Base-by-base conservation (phyloP, 2,888 invertebrate genomes). In the Cerastis leucographa region DNA sequence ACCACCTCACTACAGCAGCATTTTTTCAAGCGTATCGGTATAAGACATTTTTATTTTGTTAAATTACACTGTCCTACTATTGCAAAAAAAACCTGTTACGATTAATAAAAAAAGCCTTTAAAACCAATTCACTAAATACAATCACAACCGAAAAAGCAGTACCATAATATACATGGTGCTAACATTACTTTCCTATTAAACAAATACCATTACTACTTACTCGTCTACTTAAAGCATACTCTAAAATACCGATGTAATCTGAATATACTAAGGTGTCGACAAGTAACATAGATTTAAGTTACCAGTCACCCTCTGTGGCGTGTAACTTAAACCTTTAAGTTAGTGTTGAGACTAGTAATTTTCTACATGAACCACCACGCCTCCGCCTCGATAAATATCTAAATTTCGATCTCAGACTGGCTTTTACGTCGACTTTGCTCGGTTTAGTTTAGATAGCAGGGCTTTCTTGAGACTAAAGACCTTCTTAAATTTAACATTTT, bases 291-390 rank as follows among this genome's bases (percentile, higher is more conserved):
- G 78, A 82, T 81, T 86, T 74, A 73, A 81, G 76, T 78, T 80
- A 46, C 71, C 29, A 84, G 78, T 84, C 87, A 84, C 84, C 71
- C 62, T 71, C 71, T 42, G 72, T 85, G 80, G 87, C 88, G 83
- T 85, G 85, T 82, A 81, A 87, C 80, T 81, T 70, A 83, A 87
- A 81, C 88, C 87, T 79, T 62, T 78, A 80, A 75, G 69, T 87
- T 83, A 83, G 76, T 78, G 82, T 80, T 80, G 85, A 86, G 80
- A 78, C 86, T 80, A 81, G 86, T 87, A 87, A 89, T 89, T 89
- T 89, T 87, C 79, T 78, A 81, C 88, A 80, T 87, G 87, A 87
- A 84, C 54, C 65, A 66, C 65, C 78, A 82, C 87, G 87, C 86
- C 82, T 78, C 54, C 77, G 70, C 19, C 25, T 74, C 76, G 75